Evolutionary conservation across 1,140 invertebrate species (phyloP).

Genomic region (Solen grandis): DNA sequence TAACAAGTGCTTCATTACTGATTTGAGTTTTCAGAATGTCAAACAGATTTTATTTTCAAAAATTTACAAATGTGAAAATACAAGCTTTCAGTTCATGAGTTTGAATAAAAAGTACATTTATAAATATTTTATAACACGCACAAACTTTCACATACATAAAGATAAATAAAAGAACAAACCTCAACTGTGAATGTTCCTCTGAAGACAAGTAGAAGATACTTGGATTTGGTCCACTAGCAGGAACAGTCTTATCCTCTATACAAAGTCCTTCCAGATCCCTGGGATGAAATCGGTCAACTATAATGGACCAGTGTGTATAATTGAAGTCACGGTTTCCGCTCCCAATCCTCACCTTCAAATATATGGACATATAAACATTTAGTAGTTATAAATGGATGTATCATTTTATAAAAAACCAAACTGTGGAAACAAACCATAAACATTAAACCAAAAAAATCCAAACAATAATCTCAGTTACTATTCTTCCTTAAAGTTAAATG

Average conservation of each 20-base stretch:
- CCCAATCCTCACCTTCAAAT: background rate
- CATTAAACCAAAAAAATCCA: too few species aligned
- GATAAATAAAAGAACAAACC: background rate
- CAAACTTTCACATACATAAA: too few species aligned
- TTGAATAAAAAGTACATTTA: background rate
- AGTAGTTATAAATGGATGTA: too few species aligned
- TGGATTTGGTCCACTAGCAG: conserved; percentile 1
- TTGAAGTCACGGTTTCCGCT: conserved; percentile 5
- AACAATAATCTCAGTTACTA: too few species aligned
- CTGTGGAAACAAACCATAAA: too few species aligned
- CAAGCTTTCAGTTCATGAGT: background rate
- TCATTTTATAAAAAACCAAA: too few species aligned
- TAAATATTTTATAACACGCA: too few species aligned
- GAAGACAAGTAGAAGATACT: conserved; percentile 1
- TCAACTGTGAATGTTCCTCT: background rate
- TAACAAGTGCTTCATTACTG: background rate
- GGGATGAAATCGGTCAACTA: background rate
- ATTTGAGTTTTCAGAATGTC: background rate
- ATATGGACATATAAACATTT: background rate
- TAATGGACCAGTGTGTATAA: conserved; percentile 1
- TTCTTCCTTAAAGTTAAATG: too few species aligned
- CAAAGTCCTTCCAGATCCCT: background rate
- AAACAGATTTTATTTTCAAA: background rate
- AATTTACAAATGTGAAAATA: background rate
- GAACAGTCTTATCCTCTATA: background rate